phyloP scores from a whole-genome alignment of 2,888 invertebrate species.

The Blomia tropicalis region DNA sequence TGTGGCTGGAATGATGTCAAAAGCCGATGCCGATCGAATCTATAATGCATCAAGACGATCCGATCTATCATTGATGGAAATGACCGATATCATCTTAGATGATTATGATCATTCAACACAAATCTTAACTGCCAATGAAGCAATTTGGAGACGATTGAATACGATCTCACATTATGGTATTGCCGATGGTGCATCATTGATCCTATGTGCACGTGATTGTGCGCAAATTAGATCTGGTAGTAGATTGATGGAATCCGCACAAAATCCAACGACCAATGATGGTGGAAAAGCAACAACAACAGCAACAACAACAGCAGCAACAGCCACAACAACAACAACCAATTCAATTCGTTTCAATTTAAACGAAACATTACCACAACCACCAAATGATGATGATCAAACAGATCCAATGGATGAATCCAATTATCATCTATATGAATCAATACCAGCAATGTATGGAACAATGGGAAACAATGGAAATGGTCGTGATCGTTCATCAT shows the following conservation, averaged over 20 bases:
- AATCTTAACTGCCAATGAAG: slow-evolving; percentile 31
- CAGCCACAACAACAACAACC: background rate
- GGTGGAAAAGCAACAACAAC: background rate
- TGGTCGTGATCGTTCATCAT: background rate
- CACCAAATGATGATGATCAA: background rate
- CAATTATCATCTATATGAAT: slow-evolving; percentile 21
- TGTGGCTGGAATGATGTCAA: slow-evolving; percentile 7
- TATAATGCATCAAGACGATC: slow-evolving; percentile 1
- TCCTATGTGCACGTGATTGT: slow-evolving; percentile 42
- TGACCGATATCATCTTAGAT: slow-evolving; percentile 71
- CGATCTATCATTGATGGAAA: background rate
- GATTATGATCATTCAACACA: slow-evolving; percentile 87
- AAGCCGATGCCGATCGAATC: background rate
- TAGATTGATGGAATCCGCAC: background rate
- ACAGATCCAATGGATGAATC: background rate
- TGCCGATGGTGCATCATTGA: slow-evolving; percentile 87
- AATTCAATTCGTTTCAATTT: background rate
- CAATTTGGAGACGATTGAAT: slow-evolving; percentile 23
- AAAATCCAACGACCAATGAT: background rate
- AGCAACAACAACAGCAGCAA: background rate
- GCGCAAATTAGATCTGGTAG: no score
- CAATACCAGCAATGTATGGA: slow-evolving; percentile 16
- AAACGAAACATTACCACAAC: background rate
- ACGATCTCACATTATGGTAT: slow-evolving; percentile 74
- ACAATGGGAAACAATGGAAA: background rate